These are phyloP conservation scores for Sericinus montela DNA, from an alignment of 2,888 invertebrate genomes.

Conservation along the genomic window DNA sequence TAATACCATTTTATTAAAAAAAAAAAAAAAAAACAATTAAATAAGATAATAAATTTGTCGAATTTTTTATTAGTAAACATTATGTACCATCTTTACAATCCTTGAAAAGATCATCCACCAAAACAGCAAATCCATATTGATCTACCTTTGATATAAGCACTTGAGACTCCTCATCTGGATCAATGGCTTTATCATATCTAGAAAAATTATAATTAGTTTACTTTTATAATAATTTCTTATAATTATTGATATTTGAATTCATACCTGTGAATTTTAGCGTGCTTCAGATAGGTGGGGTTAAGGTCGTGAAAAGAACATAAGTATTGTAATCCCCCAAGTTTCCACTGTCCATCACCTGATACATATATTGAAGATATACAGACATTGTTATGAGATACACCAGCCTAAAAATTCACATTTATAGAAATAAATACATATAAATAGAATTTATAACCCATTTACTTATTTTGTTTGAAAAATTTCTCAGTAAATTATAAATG, in stretches of 20 bases:
- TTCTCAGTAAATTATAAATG: no score
- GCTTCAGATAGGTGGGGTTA: conserved; percentile 81
- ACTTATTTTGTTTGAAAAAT: no score
- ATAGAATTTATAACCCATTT: no score
- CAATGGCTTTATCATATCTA: conserved; percentile 85
- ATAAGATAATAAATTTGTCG: conserved; percentile 12
- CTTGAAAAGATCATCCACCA: conserved; percentile 86
- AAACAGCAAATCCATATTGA: conserved; percentile 86
- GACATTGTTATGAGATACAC: conserved; percentile 90
- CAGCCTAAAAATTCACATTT: conserved; percentile 69
- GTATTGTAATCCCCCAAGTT: conserved; percentile 91
- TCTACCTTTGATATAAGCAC: conserved; percentile 82
- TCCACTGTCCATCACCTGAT: conserved; percentile 91
- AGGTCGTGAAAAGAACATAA: conserved; percentile 84
- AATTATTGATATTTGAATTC: not conserved
- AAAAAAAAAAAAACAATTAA: not conserved
- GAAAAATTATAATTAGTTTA: conserved; percentile 20
- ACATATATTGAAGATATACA: conserved; percentile 89
- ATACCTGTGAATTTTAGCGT: conserved; percentile 81
- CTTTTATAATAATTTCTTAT: no score
- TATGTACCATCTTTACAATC: conserved; percentile 79
- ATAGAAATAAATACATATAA: not conserved
- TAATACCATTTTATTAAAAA: not conserved
- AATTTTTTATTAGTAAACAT: no score
- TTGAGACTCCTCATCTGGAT: conserved; percentile 82